phyloP scores from a whole-genome alignment of 2,888 invertebrate species.

The Philereme transversata region DNA sequence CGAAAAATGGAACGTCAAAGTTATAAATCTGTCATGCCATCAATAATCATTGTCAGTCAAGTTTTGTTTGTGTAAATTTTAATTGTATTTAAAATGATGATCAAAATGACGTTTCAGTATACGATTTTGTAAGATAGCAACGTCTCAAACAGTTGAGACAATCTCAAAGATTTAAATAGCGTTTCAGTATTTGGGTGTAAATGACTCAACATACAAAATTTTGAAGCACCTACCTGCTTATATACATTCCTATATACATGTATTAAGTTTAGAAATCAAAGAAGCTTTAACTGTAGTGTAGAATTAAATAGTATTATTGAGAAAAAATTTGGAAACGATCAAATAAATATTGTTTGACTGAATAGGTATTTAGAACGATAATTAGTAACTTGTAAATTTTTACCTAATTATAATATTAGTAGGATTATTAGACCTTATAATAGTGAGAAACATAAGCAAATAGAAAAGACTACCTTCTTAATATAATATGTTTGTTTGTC shows the following conservation, averaged over 20 bases:
- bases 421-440: constrained; percentile 7
- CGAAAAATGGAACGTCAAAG: too few relatives aligned
- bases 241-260: constrained; percentile 13
- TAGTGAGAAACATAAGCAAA: constrained; percentile 26
- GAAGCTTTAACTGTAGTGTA: constrained; percentile 76
- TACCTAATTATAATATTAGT: constrained; percentile 16
- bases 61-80: too few relatives aligned
- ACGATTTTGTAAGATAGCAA: too few relatives aligned
- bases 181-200: too few relatives aligned
- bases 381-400: constrained; percentile 35
- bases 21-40: too few relatives aligned
- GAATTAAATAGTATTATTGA: constrained; percentile 44
- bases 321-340: constrained; percentile 49
- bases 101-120: too few relatives aligned
- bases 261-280: constrained; percentile 64
- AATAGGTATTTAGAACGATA: constrained; percentile 40
- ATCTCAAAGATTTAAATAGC: too few relatives aligned
- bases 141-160: too few relatives aligned
- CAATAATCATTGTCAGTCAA: too few relatives aligned
- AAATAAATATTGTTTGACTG: constrained; percentile 56
- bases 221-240: neutral
- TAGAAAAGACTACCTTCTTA: constrained; percentile 16
- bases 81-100: too few relatives aligned
- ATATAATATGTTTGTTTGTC: constrained; percentile 17
- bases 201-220: neutral